A percentile compares a stretch with the other conserved stretches of the same genome.
phyloP scores from a whole-genome alignment of 2,113 vertebrate genomes.

The Taurulus bubalis region DNA sequence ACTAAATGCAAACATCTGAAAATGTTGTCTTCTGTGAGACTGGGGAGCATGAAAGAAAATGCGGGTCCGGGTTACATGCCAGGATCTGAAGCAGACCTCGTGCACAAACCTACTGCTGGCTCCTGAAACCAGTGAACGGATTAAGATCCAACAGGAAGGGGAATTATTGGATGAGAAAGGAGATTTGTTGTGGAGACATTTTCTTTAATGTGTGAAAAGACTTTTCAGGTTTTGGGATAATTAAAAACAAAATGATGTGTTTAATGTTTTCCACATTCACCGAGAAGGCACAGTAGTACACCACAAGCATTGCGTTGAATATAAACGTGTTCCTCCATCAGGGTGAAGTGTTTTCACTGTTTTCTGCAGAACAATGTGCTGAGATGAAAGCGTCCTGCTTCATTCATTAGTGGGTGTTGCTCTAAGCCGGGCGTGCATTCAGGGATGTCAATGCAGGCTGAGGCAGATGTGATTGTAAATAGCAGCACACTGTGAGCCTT shows the following conservation, averaged over 20 bases:
- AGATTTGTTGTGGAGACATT: background rate
- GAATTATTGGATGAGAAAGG: background rate
- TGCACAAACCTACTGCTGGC: background rate
- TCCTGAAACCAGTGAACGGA: background rate
- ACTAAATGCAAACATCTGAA: constrained; percentile 80
- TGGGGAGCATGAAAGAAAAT: constrained; percentile 30
- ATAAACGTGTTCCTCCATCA: background rate
- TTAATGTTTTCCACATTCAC: background rate
- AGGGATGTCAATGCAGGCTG: constrained; percentile 64
- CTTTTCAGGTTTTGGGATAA: background rate
- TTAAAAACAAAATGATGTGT: background rate
- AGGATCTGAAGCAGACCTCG: constrained; percentile 16
- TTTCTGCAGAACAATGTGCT: background rate
- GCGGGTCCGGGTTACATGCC: constrained; percentile 28
- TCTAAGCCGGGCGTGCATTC: constrained; percentile 58
- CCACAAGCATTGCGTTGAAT: background rate
- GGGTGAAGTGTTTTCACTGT: background rate
- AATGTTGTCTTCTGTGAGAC: constrained; percentile 63
- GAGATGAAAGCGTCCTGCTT: background rate
- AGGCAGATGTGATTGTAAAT: constrained; percentile 75
- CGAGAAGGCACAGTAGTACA: background rate
- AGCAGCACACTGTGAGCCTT: constrained; percentile 59
- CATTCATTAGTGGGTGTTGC: constrained; percentile 60
- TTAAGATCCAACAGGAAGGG: background rate
- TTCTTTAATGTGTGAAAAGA: background rate